Conservation (phyloP, 2,113 vertebrate genomes). For the Periophthalmodon schlosseri region DNA sequence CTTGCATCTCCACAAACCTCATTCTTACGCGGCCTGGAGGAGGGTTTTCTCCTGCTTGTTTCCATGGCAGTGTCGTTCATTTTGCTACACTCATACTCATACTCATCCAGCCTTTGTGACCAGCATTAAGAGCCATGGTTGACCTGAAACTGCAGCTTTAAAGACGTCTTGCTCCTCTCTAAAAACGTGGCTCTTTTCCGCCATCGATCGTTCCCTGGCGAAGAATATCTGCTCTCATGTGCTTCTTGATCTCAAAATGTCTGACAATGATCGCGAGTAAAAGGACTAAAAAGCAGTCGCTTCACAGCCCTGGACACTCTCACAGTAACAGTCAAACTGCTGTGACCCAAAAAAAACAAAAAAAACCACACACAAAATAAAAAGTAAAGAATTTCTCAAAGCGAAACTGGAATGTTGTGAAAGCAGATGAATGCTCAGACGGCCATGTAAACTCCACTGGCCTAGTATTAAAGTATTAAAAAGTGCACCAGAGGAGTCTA, state of each 20-base stretch:
- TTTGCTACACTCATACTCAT: too few species aligned
- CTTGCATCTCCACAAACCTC: too few species aligned
- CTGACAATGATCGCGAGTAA: background rate
- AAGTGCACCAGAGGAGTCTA: background rate
- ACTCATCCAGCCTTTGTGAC: too few species aligned
- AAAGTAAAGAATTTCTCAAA: background rate
- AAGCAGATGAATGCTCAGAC: background rate
- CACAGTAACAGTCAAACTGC: background rate
- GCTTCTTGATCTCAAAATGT: background rate
- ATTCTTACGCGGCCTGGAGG: too few species aligned
- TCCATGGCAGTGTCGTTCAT: too few species aligned
- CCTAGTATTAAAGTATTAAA: constrained; percentile 20
- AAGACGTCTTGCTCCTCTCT: background rate
- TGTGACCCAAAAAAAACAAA: constrained; percentile 1
- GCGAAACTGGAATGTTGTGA: background rate
- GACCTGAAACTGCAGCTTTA: background rate
- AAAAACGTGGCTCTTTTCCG: background rate
- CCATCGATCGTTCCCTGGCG: background rate
- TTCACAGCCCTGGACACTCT: background rate
- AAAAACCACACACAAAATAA: background rate
- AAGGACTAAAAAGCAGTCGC: constrained; percentile 7
- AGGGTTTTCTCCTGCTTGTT: too few species aligned
- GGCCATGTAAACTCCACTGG: constrained; percentile 13
- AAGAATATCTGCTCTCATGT: background rate
- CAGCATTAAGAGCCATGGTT: background rate